A percentile compares a stretch with the other conserved stretches of the same genome.
These are phyloP conservation scores for Pseudomugil gertrudae DNA, from an alignment of 2,797 vertebrate species.

Conservation along the genomic window DNA sequence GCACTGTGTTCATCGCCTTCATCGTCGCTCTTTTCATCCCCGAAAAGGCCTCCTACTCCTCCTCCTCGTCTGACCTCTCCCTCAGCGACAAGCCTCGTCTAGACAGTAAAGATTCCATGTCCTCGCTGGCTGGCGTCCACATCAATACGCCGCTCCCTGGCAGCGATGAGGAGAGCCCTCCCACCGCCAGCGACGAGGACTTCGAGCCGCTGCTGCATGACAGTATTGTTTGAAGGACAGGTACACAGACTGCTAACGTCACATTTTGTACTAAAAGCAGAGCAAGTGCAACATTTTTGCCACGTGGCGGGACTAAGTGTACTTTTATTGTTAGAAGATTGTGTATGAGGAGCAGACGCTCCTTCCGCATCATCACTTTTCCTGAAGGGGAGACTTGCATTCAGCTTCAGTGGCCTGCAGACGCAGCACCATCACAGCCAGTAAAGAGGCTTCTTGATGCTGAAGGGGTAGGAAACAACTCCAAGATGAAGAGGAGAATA, in stretches of 20 bases:
- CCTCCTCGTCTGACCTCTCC: constrained; percentile 55
- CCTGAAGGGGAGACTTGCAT: constrained; percentile 1
- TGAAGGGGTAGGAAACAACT: not conserved
- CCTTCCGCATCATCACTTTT: not conserved
- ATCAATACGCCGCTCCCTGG: constrained; percentile 82
- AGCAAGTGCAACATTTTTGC: constrained; percentile 24
- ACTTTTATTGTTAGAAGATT: constrained; percentile 40
- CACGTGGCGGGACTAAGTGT: constrained; percentile 16
- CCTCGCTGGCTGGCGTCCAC: constrained; percentile 79
- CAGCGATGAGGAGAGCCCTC: constrained; percentile 89
- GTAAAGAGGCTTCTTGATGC: constrained; percentile 19
- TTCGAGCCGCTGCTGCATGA: constrained; percentile 92
- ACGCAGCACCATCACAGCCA: constrained; percentile 14
- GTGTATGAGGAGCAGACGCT: not conserved
- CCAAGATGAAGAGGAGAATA: not conserved
- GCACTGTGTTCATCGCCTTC: constrained; percentile 90
- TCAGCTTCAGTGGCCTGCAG: constrained; percentile 3
- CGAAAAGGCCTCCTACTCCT: constrained; percentile 73
- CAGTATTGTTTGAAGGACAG: constrained; percentile 85
- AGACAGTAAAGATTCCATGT: constrained; percentile 81
- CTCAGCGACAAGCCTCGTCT: constrained; percentile 74
- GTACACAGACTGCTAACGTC: not conserved
- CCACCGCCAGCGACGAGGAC: constrained; percentile 85
- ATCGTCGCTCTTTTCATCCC: constrained; percentile 95
- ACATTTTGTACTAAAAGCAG: constrained; percentile 21